A percentile compares a stretch with the other conserved stretches of the same genome.
phyloP scores from a whole-genome alignment of 2,888 invertebrate genomes.

The Thecocarcelia acutangulata region DNA sequence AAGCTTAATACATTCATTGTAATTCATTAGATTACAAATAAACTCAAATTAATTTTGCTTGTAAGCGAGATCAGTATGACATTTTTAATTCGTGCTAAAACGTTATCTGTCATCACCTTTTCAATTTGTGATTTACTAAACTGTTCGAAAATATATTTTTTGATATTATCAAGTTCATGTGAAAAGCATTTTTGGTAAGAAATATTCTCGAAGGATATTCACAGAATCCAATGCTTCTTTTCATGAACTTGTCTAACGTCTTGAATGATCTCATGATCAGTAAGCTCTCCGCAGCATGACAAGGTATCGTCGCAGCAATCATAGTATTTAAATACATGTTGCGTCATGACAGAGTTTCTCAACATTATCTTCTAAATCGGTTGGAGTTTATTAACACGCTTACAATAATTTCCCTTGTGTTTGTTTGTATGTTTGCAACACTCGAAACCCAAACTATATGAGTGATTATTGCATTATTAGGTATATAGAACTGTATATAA shows the following conservation, averaged over 20 bases:
- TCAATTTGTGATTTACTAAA: slow-evolving; percentile 4
- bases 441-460: no score
- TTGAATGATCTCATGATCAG: slow-evolving; percentile 55
- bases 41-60: no score
- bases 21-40: no score
- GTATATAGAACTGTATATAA: no score
- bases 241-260: slow-evolving; percentile 28
- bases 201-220: slow-evolving; percentile 16
- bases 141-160: slow-evolving; percentile 5
- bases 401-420: no score
- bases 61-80: no score
- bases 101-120: not conserved
- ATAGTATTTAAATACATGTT: slow-evolving; percentile 44
- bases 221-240: slow-evolving; percentile 8
- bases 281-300: slow-evolving; percentile 42
- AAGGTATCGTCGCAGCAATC: slow-evolving; percentile 51
- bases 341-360: slow-evolving; percentile 32
- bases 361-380: slow-evolving; percentile 17
- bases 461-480: no score
- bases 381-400: no score
- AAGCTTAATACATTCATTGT: no score
- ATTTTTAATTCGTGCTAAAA: no score
- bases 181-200: slow-evolving; percentile 12
- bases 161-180: slow-evolving; percentile 14
- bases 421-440: no score